Conservation (phyloP, 2,797 vertebrate genomes). For the Poecilia velifera region DNA sequence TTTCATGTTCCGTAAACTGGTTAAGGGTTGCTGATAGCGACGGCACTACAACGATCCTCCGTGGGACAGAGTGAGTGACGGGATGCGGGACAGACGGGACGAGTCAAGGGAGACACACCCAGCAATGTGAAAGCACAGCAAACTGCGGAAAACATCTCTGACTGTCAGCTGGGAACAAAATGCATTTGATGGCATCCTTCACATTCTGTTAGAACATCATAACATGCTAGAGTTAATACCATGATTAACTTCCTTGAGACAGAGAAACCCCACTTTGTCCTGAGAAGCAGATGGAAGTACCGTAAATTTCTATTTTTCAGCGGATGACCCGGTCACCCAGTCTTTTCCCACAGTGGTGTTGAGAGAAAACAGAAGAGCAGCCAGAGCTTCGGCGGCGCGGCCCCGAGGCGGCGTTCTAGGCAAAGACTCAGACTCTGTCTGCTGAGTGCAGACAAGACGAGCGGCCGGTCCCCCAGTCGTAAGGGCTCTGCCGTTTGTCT, state of each 20-base stretch:
- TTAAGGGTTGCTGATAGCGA: conserved; percentile 5
- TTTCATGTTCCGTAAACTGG: conserved; percentile 56
- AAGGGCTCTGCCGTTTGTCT: conserved; percentile 60
- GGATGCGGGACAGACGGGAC: conserved; percentile 29
- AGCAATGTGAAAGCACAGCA: neutral
- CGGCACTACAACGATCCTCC: conserved; percentile 46
- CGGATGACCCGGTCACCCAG: conserved; percentile 34
- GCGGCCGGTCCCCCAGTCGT: conserved; percentile 51
- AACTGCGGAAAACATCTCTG: neutral
- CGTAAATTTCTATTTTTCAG: conserved; percentile 39
- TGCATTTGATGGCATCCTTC: conserved; percentile 32
- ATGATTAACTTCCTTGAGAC: conserved; percentile 29
- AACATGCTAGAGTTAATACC: conserved; percentile 23
- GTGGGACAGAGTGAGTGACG: conserved; percentile 48
- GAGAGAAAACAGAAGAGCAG: conserved; percentile 32
- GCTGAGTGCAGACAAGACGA: conserved; percentile 63
- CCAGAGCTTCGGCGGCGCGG: conserved; percentile 28
- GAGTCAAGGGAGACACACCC: conserved; percentile 40
- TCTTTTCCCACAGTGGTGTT: conserved; percentile 16
- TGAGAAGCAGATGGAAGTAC: neutral
- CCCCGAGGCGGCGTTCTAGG: conserved; percentile 52
- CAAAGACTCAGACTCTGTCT: conserved; percentile 41
- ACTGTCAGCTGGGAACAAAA: conserved; percentile 20
- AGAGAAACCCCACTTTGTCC: conserved; percentile 20
- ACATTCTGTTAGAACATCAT: conserved; percentile 37